Base-by-base conservation (phyloP, 2,797 vertebrate genomes). In the Sebastes aleutianus region DNA sequence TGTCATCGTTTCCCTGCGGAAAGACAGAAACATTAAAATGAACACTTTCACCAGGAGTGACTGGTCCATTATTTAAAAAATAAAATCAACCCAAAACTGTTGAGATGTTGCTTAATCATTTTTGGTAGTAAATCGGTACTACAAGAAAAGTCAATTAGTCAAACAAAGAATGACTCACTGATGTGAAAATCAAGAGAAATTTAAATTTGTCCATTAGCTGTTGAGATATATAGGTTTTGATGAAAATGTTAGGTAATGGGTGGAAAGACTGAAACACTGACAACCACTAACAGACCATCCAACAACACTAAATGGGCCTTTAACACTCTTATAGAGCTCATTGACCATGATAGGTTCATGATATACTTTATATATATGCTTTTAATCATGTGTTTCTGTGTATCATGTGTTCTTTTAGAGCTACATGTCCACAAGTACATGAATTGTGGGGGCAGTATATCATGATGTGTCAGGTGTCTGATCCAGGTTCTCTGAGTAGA, bases 1-100 rank as follows among this genome's bases (percentile, higher is more conserved):
- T 94, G 62, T 96, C 96, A 84, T 96, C 96, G n/a, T 95, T 92
- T 24, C 96, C 96, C 96, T 97, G 74, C 59, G 22, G 61, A 79
- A 32, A 68, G n/a, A 88, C 14, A 82, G 22, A 31, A 29, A 1
- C 26, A 47, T 16, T 56, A 57, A 78, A 31, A 12, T 2, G 0
- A 8, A 54, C 5, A 0, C 7, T 50, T 2, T 61, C 0, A 63
- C 6, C 27, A 68, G 39, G 8, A 10, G 6, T n/a, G 18, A 61
- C 4, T 47, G 16, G 43, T 47, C 16, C 16, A 47, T 47, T 47
- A 47, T 8, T 47, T 47, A 47, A 47, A 47, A 47, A 18, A 47
- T 18, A 47, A 47, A 8, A 7, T 65, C 34, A 39, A 18, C 14
- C 7, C n/a, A 43, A 65, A 65, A 18, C 4, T 65, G 36, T 16